phyloP scores from a whole-genome alignment of 2,113 vertebrate genomes.

The Zapornia atra region DNA sequence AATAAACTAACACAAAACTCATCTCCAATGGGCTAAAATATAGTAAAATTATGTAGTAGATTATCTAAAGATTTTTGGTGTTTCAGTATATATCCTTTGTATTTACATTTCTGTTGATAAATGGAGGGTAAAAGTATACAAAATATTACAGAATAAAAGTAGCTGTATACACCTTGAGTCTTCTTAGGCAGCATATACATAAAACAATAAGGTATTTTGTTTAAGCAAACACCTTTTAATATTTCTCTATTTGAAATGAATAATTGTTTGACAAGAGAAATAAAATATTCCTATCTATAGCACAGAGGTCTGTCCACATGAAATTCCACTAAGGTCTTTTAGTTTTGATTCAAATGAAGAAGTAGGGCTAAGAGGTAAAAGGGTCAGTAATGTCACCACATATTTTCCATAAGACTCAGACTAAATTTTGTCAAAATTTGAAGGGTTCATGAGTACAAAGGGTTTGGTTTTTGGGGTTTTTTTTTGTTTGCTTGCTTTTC shows the following conservation, averaged over 20 bases:
- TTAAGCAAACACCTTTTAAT: not conserved
- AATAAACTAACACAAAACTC: not conserved
- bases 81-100: not conserved
- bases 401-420: not conserved
- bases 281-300: not conserved
- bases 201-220: not conserved
- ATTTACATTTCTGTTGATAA: not conserved
- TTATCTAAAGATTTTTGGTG: not conserved
- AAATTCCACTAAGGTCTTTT: not conserved
- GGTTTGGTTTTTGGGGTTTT: too few relatives aligned
- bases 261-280: not conserved
- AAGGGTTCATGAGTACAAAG: not conserved
- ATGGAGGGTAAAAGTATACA: not conserved
- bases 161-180: not conserved
- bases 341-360: not conserved
- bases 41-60: not conserved
- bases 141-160: not conserved
- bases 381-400: not conserved
- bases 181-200: not conserved
- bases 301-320: not conserved
- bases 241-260: not conserved
- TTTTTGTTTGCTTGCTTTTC: not conserved
- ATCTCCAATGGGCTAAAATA: not conserved
- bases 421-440: not conserved
- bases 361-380: not conserved